Base-by-base conservation (phyloP, 2,888 invertebrate species). In the Deilephila porcellus region DNA sequence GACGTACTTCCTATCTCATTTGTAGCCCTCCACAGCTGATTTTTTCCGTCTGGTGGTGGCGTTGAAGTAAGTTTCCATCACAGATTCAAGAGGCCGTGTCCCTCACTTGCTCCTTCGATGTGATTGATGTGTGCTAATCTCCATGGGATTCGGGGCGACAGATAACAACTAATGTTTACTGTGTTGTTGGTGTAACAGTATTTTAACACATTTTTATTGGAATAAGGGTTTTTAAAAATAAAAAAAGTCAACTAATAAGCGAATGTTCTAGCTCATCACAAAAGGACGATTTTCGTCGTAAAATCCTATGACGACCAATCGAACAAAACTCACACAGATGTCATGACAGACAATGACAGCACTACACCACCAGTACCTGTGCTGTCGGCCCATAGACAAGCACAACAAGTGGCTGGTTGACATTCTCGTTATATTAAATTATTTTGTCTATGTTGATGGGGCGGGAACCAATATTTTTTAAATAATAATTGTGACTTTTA, bases 51-150 rank as follows among this genome's bases (percentile, higher is more conserved):
- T 91, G 81, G 88, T 86, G 80, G 84, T 88, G 74, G 86, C 82
- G 81, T 83, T 87, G 83, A 86, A 89, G 85, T 89, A 85, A 83
- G 89, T 87, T 92, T 93, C 94, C 94, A 94, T 94, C 89, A 93
- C 93, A 92, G 84, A 74, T 84, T 86, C 84, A 84, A 86, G 84
- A 83, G 86, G 79, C 82, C 85, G 88, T 88, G 87, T 62, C 63
- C 70, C 34, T 73, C 62, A 73, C 71, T 70, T 32, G 62, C 19
- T 62, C 81, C 80, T 82, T 80, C 81, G 82, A 81, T 82, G 83
- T 82, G 84, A 86, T 83, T 83, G 82, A 75, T 81, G 82, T 83
- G 79, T 82, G 80, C 79, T 82, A 83, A 80, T 80, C 76, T 83
- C 80, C 78, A 80, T 81, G 76, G 74, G 82, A 82, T 85, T 83